Percentiles rank a stretch among this genome's conserved stretches.
phyloP scores from a whole-genome alignment of 2,113 vertebrate genomes.

The Scytalopus superciliaris region DNA sequence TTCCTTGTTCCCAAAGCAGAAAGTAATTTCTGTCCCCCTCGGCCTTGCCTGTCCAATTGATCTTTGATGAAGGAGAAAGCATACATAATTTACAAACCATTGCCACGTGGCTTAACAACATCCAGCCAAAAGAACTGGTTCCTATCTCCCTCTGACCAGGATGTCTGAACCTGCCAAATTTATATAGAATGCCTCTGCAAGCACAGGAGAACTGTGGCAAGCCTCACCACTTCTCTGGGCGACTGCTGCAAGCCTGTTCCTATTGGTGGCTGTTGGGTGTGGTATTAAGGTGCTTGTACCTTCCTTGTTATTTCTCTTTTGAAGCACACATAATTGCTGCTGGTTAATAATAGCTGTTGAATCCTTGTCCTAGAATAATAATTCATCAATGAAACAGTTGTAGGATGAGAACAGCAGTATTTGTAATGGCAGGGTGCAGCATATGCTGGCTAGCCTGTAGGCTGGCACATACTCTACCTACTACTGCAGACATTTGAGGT shows the following conservation, averaged over 20 bases:
- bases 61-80: neutral
- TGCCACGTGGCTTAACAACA: neutral
- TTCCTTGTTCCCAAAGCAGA: neutral
- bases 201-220: rapidly evolving
- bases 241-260: neutral
- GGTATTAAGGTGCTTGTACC: neutral
- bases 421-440: neutral
- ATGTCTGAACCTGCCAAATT: neutral
- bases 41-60: neutral
- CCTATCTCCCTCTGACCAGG: neutral
- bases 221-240: neutral
- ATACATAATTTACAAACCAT: neutral
- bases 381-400: neutral
- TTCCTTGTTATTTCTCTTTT: neutral
- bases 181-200: neutral
- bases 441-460: neutral
- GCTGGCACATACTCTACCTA: neutral
- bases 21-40: neutral
- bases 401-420: neutral
- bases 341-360: neutral
- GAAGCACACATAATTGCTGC: neutral
- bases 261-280: rapidly evolving
- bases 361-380: neutral
- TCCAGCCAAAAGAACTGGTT: neutral
- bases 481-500: neutral